Evolutionary conservation across 2,113 vertebrate species (phyloP).

Genomic region (Capra hircus): DNA sequence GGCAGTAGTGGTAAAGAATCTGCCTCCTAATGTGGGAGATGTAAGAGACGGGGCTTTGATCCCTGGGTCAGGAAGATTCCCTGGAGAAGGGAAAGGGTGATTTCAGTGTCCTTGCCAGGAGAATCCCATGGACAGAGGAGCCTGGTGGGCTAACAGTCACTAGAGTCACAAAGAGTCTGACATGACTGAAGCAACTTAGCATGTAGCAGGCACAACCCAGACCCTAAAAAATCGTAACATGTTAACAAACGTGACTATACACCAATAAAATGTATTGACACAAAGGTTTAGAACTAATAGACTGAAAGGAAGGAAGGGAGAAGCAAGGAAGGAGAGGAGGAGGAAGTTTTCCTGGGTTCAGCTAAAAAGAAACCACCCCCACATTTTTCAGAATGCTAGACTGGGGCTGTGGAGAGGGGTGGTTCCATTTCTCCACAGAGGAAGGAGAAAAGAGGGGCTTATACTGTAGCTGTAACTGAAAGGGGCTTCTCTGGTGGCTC

Average conservation of each 20-base stretch:
- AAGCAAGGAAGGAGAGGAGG: not conserved
- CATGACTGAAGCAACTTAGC: not conserved
- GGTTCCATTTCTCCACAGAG: not conserved
- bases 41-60: not conserved
- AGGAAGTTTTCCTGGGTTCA: not conserved
- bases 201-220: not conserved
- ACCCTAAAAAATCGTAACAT: not conserved
- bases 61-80: not conserved
- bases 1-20: not conserved
- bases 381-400: not conserved
- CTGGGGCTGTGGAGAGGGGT: rapidly evolving
- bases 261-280: not conserved
- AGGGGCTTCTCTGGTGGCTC: not conserved
- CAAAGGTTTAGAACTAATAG: not conserved
- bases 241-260: not conserved
- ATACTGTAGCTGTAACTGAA: not conserved
- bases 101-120: not conserved
- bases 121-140: not conserved
- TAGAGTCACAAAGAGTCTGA: not conserved
- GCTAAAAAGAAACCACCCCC: not conserved
- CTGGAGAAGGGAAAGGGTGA: not conserved
- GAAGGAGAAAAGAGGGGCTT: not conserved
- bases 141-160: not conserved
- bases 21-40: not conserved
- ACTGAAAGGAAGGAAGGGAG: not conserved